Percentiles rank a stretch among this genome's conserved stretches.
These are phyloP conservation scores for Pyxicephalus adspersus DNA, from an alignment of 2,113 vertebrate genomes.

Conservation along the genomic window DNA sequence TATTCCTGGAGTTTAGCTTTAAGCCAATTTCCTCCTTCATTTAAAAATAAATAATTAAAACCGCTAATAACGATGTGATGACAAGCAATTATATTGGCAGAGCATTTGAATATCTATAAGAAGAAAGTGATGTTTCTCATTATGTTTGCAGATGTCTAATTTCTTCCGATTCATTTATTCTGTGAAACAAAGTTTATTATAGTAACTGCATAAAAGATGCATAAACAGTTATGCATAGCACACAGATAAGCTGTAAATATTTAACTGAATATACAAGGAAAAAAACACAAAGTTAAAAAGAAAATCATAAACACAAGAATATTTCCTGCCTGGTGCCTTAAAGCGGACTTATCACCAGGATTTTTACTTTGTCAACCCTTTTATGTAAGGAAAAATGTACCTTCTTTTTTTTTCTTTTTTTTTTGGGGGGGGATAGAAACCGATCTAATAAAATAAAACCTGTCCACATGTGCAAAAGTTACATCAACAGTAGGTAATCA, in stretches of 20 bases:
- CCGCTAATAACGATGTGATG: neutral
- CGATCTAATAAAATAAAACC: too few species aligned
- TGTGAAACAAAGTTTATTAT: slow-evolving; percentile 13
- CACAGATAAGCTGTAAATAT: neutral
- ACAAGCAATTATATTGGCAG: slow-evolving; percentile 4
- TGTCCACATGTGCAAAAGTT: too few species aligned
- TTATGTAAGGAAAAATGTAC: too few species aligned
- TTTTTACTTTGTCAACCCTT: too few species aligned
- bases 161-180: slow-evolving; percentile 1
- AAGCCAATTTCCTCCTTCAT: neutral
- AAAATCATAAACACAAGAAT: neutral
- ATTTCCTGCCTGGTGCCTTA: too few species aligned
- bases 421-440: too few species aligned
- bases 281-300: neutral
- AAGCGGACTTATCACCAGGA: too few species aligned
- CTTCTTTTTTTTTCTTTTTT: too few species aligned
- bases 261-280: slow-evolving; percentile 9
- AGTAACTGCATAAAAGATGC: neutral
- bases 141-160: slow-evolving; percentile 7
- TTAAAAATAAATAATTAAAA: neutral
- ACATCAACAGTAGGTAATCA: too few species aligned
- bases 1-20: too few species aligned
- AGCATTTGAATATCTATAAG: slow-evolving; percentile 3
- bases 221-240: neutral
- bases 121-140: slow-evolving; percentile 9